Percentiles rank a stretch among this genome's conserved stretches.
Conservation (phyloP, 1,140 invertebrate species). For the Holotrichia oblita region DNA sequence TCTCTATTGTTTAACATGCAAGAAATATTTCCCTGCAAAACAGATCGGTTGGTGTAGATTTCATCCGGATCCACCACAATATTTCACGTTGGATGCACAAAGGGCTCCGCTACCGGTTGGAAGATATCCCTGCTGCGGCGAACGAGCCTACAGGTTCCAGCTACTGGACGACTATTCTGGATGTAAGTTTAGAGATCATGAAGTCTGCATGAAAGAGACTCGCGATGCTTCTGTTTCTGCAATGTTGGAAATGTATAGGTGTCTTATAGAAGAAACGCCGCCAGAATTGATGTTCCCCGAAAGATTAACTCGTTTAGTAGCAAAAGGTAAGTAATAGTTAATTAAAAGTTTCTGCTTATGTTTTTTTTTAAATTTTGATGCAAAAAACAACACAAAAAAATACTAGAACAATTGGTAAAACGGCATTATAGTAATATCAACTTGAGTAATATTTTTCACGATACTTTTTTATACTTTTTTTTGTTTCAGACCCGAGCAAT, state of each 20-base stretch:
- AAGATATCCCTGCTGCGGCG: slow-evolving; percentile 84
- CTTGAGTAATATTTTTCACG: too few relatives aligned
- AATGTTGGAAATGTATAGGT: slow-evolving; percentile 66
- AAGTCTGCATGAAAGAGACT: slow-evolving; percentile 62
- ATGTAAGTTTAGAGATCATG: slow-evolving; percentile 72
- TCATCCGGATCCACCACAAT: slow-evolving; percentile 80
- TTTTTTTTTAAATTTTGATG: too few relatives aligned
- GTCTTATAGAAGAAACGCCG: slow-evolving; percentile 69
- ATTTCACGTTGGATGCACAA: slow-evolving; percentile 75
- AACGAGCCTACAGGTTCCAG: slow-evolving; percentile 72
- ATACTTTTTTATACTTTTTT: not conserved
- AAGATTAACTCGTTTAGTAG: slow-evolving; percentile 70
- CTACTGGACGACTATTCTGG: slow-evolving; percentile 61
- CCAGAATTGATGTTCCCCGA: slow-evolving; percentile 74
- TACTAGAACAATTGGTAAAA: too few relatives aligned
- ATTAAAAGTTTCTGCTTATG: too few relatives aligned
- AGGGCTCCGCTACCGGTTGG: slow-evolving; percentile 72
- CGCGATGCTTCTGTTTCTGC: slow-evolving; percentile 68
- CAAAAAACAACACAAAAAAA: too few relatives aligned
- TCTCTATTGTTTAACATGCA: slow-evolving; percentile 78
- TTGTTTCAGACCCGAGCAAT: slow-evolving; percentile 34
- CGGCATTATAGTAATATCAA: too few relatives aligned
- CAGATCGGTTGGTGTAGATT: slow-evolving; percentile 83
- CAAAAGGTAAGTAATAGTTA: slow-evolving; percentile 64
- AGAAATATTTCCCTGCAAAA: slow-evolving; percentile 77